Evolutionary conservation across 2,797 vertebrate genomes (phyloP).

Genomic region (Ispidina picta): DNA sequence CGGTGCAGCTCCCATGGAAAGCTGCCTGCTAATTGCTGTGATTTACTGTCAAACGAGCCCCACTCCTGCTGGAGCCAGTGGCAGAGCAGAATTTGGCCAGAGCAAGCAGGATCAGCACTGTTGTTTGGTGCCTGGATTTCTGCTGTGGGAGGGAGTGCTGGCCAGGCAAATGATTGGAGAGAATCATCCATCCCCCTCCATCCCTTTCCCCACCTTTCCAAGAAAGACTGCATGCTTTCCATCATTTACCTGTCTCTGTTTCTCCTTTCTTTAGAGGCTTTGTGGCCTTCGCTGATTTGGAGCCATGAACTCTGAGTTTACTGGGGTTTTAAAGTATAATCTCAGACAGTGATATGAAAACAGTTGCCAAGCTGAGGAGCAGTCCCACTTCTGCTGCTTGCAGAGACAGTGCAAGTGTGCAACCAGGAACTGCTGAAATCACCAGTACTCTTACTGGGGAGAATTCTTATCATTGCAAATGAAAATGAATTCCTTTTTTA

Average conservation of each 20-base stretch:
- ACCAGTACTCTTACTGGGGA: background rate
- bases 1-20: slow-evolving; percentile 9
- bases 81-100: background rate
- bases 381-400: background rate
- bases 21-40: background rate
- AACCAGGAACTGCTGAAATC: background rate
- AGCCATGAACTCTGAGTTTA: background rate
- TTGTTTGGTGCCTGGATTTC: background rate
- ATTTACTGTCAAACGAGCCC: background rate
- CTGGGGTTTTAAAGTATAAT: background rate
- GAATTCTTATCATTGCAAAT: background rate
- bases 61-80: accelerated
- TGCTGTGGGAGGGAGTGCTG: background rate
- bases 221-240: background rate
- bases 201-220: accelerated
- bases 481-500: background rate
- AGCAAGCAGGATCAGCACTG: background rate
- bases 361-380: background rate
- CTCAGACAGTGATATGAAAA: background rate
- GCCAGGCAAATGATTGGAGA: background rate
- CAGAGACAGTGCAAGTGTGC: background rate
- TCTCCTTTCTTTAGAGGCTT: background rate
- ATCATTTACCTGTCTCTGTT: background rate
- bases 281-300: background rate
- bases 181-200: background rate